Conservation (phyloP, 2,888 invertebrate species). For the Papilio elwesi region DNA sequence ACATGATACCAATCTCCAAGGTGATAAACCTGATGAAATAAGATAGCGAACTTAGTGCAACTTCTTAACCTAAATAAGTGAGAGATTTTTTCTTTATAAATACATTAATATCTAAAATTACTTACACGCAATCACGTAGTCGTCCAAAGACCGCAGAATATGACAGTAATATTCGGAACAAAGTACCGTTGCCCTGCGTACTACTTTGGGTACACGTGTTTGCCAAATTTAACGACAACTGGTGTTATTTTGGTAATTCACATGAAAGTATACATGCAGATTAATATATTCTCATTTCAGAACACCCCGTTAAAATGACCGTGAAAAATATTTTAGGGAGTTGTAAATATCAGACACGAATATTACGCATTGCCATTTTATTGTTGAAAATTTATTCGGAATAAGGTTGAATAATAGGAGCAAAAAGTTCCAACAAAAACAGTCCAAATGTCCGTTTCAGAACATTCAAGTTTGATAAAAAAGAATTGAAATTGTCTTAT, state of each 20-base stretch:
- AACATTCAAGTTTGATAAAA: not conserved
- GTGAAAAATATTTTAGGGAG: not conserved
- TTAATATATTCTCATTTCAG: not conserved
- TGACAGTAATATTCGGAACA: slow-evolving; percentile 48
- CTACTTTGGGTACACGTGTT: slow-evolving; percentile 48
- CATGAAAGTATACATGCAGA: not conserved
- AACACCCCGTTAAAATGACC: not conserved
- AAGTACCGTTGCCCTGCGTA: slow-evolving; percentile 53
- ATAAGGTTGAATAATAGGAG: slow-evolving; percentile 13
- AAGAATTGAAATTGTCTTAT: not conserved
- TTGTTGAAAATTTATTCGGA: not conserved
- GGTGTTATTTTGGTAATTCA: not conserved
- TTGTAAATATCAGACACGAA: not conserved
- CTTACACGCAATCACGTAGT: slow-evolving; percentile 12
- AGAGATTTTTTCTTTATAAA: no score
- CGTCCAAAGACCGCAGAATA: slow-evolving; percentile 25
- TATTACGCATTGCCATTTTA: not conserved
- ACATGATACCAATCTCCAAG: no score
- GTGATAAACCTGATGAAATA: no score
- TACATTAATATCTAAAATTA: slow-evolving; percentile 5
- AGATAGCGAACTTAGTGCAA: no score
- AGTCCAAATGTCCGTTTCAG: not conserved
- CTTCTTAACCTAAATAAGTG: no score
- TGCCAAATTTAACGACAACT: slow-evolving; percentile 4
- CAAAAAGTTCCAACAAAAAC: slow-evolving; percentile 4